Base-by-base conservation (phyloP, 2,797 vertebrate genomes). In the Macropus fuliginosus region DNA sequence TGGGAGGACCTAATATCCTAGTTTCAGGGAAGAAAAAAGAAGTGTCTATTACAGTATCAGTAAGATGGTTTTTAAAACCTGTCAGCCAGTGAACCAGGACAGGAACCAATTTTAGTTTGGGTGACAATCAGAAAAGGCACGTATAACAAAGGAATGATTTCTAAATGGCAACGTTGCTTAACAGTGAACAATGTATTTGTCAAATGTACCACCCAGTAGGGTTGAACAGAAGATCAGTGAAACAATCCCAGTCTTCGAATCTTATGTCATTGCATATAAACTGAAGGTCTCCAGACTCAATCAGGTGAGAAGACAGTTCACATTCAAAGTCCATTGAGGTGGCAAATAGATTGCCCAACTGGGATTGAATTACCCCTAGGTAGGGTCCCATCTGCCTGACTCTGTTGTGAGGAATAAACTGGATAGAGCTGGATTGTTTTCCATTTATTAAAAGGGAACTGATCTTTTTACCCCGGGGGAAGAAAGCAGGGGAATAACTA, bases 321-420 rank as follows among this genome's bases (percentile, higher is more conserved):
- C 59, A 93, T 31, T 95, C 12, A 96, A 96, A 97, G 50, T 92
- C 95, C 57, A 92, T 56, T 93, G 40, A 28, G 46, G 92, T 96
- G 91, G 14, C 9, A 95, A 95, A 74, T 94, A 56, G 95, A 59
- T 55, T 55, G 74, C 28, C 59, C 52, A 94, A 74, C 3, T 89
- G 54, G 93, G 54, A 90, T 87, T 50, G 13, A 40, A 1, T 91
- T 40, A 21, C 54, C 11, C 66, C 28, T 62, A 18, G 14, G 18
- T 91, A 3, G 29, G 13, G 4, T 12, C 28, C 55, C 55, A 91
- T 94, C 10, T 91, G 40, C 24, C 55, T 94, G 0, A 55, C 95
- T 46, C 28, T 94, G 3, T 8, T 55, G 14, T 46, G 29, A 54
- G 89, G 29, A 66, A 10, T 50, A 9, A 52, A 6, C 2, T 29